Evolutionary conservation across 1,140 invertebrate species (phyloP).

Genomic region (Sitophilus oryzae): DNA sequence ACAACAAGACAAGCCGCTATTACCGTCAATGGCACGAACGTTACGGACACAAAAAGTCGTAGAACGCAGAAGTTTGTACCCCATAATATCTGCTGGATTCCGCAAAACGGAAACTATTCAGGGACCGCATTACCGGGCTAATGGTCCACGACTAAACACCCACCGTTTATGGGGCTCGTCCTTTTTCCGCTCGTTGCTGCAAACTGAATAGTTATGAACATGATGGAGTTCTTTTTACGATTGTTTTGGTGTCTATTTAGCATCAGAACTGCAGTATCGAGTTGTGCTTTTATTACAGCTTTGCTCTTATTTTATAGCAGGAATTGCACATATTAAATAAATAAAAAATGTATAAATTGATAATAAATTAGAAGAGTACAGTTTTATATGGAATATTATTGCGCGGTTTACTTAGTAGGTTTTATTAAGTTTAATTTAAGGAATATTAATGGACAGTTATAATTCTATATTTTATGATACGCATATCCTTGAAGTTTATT

Average conservation of each 20-base stretch:
- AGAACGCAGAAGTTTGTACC: slow-evolving; percentile 35
- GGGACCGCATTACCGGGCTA: slow-evolving; percentile 30
- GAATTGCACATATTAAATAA: slow-evolving; percentile 13
- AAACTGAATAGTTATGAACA: not conserved
- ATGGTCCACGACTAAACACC: slow-evolving; percentile 32
- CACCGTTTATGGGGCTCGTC: slow-evolving; percentile 16
- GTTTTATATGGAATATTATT: too few species aligned
- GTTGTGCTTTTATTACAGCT: too few species aligned
- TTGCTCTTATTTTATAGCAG: too few species aligned
- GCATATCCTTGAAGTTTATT: too few species aligned
- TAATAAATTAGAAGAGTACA: slow-evolving; percentile 37
- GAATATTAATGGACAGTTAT: too few species aligned
- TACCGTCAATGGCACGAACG: slow-evolving; percentile 32
- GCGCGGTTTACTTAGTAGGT: too few species aligned
- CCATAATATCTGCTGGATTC: slow-evolving; percentile 31
- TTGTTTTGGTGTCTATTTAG: slow-evolving; percentile 3
- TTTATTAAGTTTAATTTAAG: too few species aligned
- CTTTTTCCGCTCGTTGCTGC: not conserved
- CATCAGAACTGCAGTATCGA: too few species aligned
- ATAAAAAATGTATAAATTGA: slow-evolving; percentile 40
- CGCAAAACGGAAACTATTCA: slow-evolving; percentile 34
- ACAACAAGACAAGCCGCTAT: slow-evolving; percentile 33
- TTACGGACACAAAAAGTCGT: slow-evolving; percentile 36
- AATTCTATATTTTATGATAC: too few species aligned
- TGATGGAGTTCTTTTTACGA: not conserved